Base-by-base conservation (phyloP, 2,888 invertebrate species). In the Gari tellinella region DNA sequence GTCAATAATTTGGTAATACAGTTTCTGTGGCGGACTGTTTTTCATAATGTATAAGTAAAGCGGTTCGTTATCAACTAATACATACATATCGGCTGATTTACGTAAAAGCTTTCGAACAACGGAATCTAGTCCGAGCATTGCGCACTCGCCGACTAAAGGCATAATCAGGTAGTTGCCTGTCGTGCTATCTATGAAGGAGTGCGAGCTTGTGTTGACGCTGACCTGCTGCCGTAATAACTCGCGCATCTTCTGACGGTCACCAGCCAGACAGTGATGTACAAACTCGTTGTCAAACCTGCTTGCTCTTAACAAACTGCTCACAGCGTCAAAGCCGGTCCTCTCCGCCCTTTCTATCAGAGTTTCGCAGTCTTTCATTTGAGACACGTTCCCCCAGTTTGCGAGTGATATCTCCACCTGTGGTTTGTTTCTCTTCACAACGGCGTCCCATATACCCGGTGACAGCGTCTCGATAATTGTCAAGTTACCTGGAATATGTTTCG, bases 131-230 rank as follows among this genome's bases (percentile, higher is more conserved):
- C 67, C 53, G 2, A 72, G 51, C 5, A 76, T n/a, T 10, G 76
- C 70, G 3, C 51, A 55, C 41, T 72, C 70, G 2, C 76, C 66
- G 12, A 70, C 19, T 10, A 76, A 21, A 7, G 76, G 70, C 46
- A 76, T 49, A 31, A 38, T 52, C 7, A 76, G 19, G 5, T 56
- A 49, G 7, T 58, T 52, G 4, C 67, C 60, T 3, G 57, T 48
- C 8, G 0, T 23, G 7, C 2, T 23, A 40, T 69, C 60, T 15
- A 68, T 61, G 52, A 45, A 63, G 10, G 43, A 49, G 0, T 48
- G 15, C 2, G 64, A 43, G 14, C 7, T 43, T 4, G 19, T 14
- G 19, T 43, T 43, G 43, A 17, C 43, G n/a, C n/a, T 43, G 43
- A 17, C 19, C 5, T 15, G 43, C 19, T 43, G n/a, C 5, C 19